Percentiles rank a stretch among this genome's conserved stretches.
phyloP scores from a whole-genome alignment of 2,797 vertebrate species.

The Coilia nasus region DNA sequence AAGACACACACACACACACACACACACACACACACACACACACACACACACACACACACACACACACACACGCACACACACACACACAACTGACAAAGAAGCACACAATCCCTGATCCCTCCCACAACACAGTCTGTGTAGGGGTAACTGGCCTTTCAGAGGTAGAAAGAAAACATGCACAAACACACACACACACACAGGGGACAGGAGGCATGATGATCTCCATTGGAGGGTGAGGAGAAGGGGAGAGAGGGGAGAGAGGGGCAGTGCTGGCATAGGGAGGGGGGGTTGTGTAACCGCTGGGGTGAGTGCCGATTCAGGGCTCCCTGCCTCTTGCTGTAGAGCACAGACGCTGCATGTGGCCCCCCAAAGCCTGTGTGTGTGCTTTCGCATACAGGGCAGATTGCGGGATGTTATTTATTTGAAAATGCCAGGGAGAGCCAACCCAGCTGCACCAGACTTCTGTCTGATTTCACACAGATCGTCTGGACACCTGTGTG shows the following conservation, averaged over 20 bases:
- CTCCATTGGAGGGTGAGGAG: too few species aligned
- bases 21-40: neutral
- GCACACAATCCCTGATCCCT: neutral
- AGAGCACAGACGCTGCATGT: too few species aligned
- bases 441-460: neutral
- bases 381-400: neutral
- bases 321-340: too few species aligned
- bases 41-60: neutral
- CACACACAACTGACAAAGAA: too few species aligned
- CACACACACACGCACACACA: neutral
- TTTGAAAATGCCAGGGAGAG: neutral
- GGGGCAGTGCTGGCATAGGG: too few species aligned
- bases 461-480: neutral
- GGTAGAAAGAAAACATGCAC: neutral
- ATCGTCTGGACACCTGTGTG: slow-evolving; percentile 15
- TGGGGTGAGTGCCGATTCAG: too few species aligned
- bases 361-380: too few species aligned
- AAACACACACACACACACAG: neutral
- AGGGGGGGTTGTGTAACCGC: too few species aligned
- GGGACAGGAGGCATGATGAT: too few species aligned
- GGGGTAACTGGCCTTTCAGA: neutral
- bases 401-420: neutral
- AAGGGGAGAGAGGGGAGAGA: too few species aligned
- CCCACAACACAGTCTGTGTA: neutral
- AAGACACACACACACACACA: neutral